These are phyloP conservation scores for Diorhabda sublineata DNA, from an alignment of 1,140 invertebrate genomes.

Conservation along the genomic window DNA sequence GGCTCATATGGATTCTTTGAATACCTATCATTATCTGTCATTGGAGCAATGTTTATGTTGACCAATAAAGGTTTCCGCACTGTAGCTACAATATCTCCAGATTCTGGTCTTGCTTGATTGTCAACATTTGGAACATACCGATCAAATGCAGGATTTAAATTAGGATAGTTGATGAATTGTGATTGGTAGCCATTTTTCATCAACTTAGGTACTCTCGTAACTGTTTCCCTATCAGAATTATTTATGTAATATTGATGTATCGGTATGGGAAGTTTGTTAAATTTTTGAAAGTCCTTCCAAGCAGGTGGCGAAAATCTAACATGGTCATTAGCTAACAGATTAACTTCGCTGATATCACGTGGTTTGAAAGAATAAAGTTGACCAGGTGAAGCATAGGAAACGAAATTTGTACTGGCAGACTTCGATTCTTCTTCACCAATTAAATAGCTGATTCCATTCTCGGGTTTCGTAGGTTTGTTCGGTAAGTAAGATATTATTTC, in stretches of 20 bases:
- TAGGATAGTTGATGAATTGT: not conserved
- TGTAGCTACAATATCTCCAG: not conserved
- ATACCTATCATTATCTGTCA: constrained; percentile 5
- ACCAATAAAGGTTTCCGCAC: constrained; percentile 23
- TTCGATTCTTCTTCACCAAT: not conserved
- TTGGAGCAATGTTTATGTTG: constrained; percentile 31
- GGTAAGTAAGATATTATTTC: constrained; percentile 51
- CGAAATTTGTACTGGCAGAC: not conserved
- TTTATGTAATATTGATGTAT: not conserved
- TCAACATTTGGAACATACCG: not conserved
- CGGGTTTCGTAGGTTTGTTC: not conserved
- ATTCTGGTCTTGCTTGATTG: not conserved
- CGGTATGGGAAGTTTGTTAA: constrained; percentile 5
- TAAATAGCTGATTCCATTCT: not conserved
- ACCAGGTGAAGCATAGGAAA: constrained; percentile 36
- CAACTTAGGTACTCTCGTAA: not conserved
- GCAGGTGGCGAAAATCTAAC: constrained; percentile 45
- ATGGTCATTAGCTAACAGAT: constrained; percentile 49
- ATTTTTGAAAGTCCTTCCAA: constrained; percentile 30
- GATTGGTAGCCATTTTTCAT: not conserved
- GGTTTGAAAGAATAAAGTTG: constrained; percentile 53
- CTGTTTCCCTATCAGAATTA: not conserved
- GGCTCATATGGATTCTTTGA: not conserved
- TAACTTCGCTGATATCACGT: constrained; percentile 52
- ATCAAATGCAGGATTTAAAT: not conserved